A percentile compares a stretch with the other conserved stretches of the same genome.
Conservation (phyloP, 2,888 invertebrate genomes). For the Beris chalybata region DNA sequence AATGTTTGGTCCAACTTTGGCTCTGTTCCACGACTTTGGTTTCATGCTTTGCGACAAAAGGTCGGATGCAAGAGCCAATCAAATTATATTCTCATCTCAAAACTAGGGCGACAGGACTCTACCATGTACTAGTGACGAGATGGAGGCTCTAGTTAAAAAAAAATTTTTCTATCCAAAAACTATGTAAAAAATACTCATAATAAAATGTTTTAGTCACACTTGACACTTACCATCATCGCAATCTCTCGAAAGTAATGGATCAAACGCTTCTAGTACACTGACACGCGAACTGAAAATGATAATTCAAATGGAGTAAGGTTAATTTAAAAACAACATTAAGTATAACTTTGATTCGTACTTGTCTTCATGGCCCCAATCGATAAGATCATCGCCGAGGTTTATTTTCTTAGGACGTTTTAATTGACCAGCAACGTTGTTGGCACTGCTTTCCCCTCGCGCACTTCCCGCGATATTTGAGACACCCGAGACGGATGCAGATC, state of each 20-base stretch:
- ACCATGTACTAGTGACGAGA: too few relatives aligned
- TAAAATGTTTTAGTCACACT: too few relatives aligned
- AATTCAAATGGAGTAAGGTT: neutral
- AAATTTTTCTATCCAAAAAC: too few relatives aligned
- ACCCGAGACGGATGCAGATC: slow-evolving; percentile 42
- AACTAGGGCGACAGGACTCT: too few relatives aligned
- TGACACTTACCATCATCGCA: slow-evolving; percentile 55
- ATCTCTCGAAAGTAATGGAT: slow-evolving; percentile 73
- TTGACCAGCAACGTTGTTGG: neutral
- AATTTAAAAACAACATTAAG: neutral
- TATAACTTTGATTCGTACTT: slow-evolving; percentile 44
- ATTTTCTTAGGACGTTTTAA: slow-evolving; percentile 33
- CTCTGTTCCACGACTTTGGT: too few relatives aligned
- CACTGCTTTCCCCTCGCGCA: neutral
- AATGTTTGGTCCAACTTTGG: too few relatives aligned
- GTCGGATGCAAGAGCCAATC: too few relatives aligned
- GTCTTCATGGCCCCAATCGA: slow-evolving; percentile 52
- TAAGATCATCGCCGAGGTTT: slow-evolving; percentile 47
- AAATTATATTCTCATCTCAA: too few relatives aligned
- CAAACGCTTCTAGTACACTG: slow-evolving; percentile 80
- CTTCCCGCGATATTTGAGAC: slow-evolving; percentile 34
- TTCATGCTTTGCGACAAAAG: too few relatives aligned
- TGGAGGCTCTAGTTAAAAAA: too few relatives aligned
- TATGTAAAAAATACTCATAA: too few relatives aligned
- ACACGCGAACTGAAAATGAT: slow-evolving; percentile 50